Evolutionary conservation across 64 coral and sea anemone species (phyloP).

Genomic region (Exaiptasia diaphana): DNA sequence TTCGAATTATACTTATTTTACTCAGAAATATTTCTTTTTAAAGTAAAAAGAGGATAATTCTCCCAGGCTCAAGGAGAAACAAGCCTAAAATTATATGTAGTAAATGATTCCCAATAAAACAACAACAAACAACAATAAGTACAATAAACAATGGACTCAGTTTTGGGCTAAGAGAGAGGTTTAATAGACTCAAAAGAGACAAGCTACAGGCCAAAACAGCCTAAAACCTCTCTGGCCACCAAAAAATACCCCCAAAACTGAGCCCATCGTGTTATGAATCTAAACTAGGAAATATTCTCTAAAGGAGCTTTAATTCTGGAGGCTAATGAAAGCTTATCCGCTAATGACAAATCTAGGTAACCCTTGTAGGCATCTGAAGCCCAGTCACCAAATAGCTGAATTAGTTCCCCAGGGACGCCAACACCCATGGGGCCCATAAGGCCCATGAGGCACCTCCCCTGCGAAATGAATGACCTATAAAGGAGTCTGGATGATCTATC

Average conservation of each 20-base stretch:
- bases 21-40: neutral
- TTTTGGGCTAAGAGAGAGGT: too few species aligned
- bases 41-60: conserved; percentile 1
- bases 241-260: too few species aligned
- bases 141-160: too few species aligned
- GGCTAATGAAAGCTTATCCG: neutral
- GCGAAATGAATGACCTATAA: conserved; percentile 1
- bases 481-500: neutral
- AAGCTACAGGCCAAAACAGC: too few species aligned
- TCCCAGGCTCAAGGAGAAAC: too few species aligned
- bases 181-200: too few species aligned
- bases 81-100: too few species aligned
- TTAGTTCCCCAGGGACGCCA: neutral
- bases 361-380: neutral
- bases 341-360: conserved; percentile 3
- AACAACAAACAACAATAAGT: too few species aligned
- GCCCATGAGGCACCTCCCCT: neutral
- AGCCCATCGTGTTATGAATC: too few species aligned
- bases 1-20: neutral
- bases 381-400: conserved; percentile 24
- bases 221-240: too few species aligned
- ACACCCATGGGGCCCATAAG: too few species aligned
- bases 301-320: neutral
- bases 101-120: too few species aligned
- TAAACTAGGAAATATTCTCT: neutral